Evolutionary conservation across 2,113 vertebrate genomes (phyloP).

Genomic region (Athene cunicularia): DNA sequence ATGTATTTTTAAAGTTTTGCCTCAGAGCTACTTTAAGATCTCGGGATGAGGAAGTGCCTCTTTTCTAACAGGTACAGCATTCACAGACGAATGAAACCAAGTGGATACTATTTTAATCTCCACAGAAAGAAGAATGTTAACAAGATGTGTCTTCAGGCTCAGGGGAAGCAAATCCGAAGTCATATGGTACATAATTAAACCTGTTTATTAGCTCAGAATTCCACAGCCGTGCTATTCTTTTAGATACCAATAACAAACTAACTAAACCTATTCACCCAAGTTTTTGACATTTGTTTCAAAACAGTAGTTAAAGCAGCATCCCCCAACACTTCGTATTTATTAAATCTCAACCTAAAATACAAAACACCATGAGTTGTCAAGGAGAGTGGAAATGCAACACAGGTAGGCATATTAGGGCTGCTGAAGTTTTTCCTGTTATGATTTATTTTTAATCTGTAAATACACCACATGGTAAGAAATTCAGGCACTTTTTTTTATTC

Average conservation of each 20-base stretch:
- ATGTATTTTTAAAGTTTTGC: not conserved
- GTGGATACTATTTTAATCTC: not conserved
- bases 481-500: not conserved
- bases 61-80: not conserved
- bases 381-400: not conserved
- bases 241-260: not conserved
- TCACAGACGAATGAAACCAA: not conserved
- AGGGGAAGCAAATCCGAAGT: not conserved
- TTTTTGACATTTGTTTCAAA: not conserved
- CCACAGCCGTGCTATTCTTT: not conserved
- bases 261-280: not conserved
- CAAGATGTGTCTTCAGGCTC: not conserved
- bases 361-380: not conserved
- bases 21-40: not conserved
- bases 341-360: not conserved
- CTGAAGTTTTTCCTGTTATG: not conserved
- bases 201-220: not conserved
- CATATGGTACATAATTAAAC: not conserved
- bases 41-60: not conserved
- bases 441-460: not conserved
- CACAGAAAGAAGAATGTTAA: not conserved
- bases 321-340: not conserved
- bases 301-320: not conserved
- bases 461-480: not conserved
- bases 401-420: not conserved